Base-by-base conservation (phyloP, 2,797 vertebrate genomes). In the Coccyzus lansbergi region DNA sequence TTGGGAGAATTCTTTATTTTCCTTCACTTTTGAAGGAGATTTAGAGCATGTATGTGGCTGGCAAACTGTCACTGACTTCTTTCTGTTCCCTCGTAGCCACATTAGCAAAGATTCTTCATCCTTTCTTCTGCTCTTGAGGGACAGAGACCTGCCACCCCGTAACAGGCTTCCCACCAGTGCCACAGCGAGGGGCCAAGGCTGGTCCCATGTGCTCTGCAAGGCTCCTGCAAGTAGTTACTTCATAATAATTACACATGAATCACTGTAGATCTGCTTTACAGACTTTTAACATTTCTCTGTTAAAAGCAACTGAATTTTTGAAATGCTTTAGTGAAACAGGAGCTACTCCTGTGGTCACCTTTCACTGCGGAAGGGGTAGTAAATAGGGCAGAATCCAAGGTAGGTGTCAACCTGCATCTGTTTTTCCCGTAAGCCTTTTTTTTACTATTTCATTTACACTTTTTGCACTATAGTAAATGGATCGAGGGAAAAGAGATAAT, bases 131-230 rank as follows among this genome's bases (percentile, higher is more conserved):
- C n/a, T n/a, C n/a, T n/a, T n/a, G n/a, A n/a, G n/a, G n/a, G n/a
- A n/a, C 34, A 7, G 72, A 64, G 52, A 53, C 52, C 58, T 68
- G 29, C 48, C 49, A 46, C 29, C 40, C 56, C n/a, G 5, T 22
- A 33, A 25, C 15, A 6, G 0, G 0, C 29, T 34, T 72, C 42
- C n/a, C 28, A 11, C 18, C 38, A 15, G 55, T 46, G 36, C 56
- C 55, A 34, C 0, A 3, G 16, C 13, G 10, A 9, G 60, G 13
- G 31, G 11, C 31, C 33, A 15, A 19, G 15, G 28, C 46, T 42
- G 8, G 7, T 64, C 56, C 49, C 26, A 6, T 49, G 26, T 58
- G 46, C 7, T 53, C 4, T 29, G 16, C n/a, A 53, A 44, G 67
- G 4, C 46, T 79, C 36, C 24, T 38, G 33, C 63, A n/a, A 13